Conservation (phyloP, 2,113 vertebrate genomes). For the Oplegnathus fasciatus region DNA sequence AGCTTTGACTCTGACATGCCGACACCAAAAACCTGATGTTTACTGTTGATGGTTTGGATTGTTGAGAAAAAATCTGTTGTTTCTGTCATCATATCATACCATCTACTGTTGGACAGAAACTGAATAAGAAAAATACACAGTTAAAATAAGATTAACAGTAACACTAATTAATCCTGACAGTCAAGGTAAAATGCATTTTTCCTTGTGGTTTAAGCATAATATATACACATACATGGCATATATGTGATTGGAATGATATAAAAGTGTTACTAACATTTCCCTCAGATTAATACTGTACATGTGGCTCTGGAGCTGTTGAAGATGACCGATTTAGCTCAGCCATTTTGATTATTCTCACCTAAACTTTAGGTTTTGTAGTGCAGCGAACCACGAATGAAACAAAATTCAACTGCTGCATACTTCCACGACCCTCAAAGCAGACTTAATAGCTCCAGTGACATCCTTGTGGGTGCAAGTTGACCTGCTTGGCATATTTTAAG, state of each 20-base stretch:
- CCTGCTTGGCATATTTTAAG: conserved; percentile 32
- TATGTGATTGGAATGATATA: background rate
- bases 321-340: background rate
- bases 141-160: background rate
- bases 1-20: background rate
- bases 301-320: background rate
- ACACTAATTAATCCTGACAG: background rate
- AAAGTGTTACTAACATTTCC: background rate
- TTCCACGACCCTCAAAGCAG: conserved; percentile 2
- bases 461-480: conserved; percentile 33
- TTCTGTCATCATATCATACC: background rate
- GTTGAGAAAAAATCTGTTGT: background rate
- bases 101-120: background rate
- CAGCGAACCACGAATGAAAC: background rate
- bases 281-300: background rate
- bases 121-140: background rate
- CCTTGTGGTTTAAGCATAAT: background rate
- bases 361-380: background rate
- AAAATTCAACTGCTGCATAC: conserved; percentile 9
- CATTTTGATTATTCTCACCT: conserved; percentile 10
- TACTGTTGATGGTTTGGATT: background rate
- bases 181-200: background rate
- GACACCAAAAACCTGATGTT: background rate
- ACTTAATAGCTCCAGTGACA: conserved; percentile 27
- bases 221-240: background rate